Percentiles rank a stretch among this genome's conserved stretches.
These are phyloP conservation scores for Eciton burchellii DNA, from an alignment of 1,140 invertebrate species.

Conservation along the genomic window DNA sequence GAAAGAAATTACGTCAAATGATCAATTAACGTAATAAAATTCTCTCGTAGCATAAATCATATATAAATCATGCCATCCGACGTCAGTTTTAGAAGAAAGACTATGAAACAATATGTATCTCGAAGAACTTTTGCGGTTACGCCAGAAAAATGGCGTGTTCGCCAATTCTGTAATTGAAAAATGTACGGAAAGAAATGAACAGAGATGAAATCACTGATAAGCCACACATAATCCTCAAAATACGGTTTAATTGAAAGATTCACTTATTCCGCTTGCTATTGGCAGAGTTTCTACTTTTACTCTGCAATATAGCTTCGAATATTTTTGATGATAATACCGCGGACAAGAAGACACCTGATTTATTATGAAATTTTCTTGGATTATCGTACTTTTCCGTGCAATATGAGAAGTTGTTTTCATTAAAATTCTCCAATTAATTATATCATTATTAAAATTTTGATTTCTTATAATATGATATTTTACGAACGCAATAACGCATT, in stretches of 20 bases:
- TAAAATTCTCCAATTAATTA: no score
- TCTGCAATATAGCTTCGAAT: conserved; percentile 59
- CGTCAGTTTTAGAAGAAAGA: not conserved
- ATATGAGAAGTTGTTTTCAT: no score
- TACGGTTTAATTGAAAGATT: conserved; percentile 16
- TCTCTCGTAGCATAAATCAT: not conserved
- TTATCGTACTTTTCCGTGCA: conserved; percentile 55
- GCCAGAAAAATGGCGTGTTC: not conserved
- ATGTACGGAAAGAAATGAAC: not conserved
- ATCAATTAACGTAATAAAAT: conserved; percentile 4
- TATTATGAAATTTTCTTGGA: conserved; percentile 56
- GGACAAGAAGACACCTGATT: conserved; percentile 61
- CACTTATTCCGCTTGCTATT: not conserved
- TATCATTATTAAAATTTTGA: no score
- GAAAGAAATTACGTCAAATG: conserved; percentile 3
- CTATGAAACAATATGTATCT: not conserved
- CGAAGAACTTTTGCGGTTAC: not conserved
- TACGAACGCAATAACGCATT: no score
- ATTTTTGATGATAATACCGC: conserved; percentile 47
- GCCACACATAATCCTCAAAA: not conserved
- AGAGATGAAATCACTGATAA: conserved; percentile 6
- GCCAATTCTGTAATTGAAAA: conserved; percentile 5
- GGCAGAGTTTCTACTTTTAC: not conserved
- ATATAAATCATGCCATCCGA: conserved; percentile 13
- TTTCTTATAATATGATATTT: no score